phyloP scores from a whole-genome alignment of 1,140 invertebrate species.

The Drosophila pachea region DNA sequence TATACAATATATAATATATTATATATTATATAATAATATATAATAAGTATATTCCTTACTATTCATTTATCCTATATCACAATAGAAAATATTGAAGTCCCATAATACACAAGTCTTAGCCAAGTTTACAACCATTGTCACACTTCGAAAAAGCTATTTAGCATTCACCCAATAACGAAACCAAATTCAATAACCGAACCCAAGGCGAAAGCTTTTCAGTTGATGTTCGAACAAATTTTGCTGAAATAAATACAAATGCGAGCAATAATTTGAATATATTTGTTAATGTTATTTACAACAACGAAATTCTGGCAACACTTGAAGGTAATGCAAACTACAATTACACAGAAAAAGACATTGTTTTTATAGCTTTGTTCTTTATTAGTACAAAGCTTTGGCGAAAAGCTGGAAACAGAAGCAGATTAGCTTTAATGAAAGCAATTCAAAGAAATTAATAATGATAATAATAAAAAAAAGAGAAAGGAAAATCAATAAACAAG shows the following conservation, averaged over 20 bases:
- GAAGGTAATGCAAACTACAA: too few species aligned
- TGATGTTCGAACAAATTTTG: neutral
- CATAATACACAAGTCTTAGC: neutral
- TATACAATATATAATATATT: too few species aligned
- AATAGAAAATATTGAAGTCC: too few species aligned
- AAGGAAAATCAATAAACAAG: conserved; percentile 26
- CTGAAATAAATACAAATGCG: neutral
- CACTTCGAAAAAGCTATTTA: conserved; percentile 12
- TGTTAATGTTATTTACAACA: conserved; percentile 3
- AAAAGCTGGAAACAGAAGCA: neutral
- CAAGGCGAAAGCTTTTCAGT: neutral
- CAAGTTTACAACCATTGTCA: neutral
- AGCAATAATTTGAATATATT: neutral
- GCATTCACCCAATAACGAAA: neutral
- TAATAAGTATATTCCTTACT: too few species aligned
- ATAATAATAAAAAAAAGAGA: neutral
- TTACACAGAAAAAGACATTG: too few species aligned
- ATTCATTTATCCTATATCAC: too few species aligned
- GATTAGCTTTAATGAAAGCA: conserved; percentile 4
- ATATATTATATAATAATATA: too few species aligned
- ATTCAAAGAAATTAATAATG: conserved; percentile 1
- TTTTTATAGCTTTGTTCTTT: conserved; percentile 18
- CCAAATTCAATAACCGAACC: conserved; percentile 16
- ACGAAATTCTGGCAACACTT: neutral
- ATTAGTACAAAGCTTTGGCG: conserved; percentile 12